Conservation (phyloP, 2,888 invertebrate species). For the Caenorhabditis afra region DNA sequence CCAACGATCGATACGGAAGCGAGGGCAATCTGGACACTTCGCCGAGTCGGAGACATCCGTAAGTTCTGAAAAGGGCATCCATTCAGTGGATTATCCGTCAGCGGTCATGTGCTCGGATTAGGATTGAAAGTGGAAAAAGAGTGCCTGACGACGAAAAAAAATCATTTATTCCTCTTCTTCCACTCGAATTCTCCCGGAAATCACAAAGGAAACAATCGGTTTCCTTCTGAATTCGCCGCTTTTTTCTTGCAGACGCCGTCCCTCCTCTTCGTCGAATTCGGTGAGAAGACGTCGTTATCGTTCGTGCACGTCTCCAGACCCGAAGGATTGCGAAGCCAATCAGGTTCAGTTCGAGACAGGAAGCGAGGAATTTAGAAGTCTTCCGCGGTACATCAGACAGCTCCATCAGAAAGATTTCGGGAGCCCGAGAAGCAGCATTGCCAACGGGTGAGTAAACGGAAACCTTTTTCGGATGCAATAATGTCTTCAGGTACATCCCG, state of each 20-base stretch:
- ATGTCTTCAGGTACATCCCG: constrained; percentile 35
- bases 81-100: constrained; percentile 11
- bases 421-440: constrained; percentile 38
- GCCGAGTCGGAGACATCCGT: constrained; percentile 44
- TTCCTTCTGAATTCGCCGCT: background rate
- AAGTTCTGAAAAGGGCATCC: constrained; percentile 10
- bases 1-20: constrained; percentile 37
- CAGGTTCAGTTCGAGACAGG: background rate
- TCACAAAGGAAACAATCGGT: too few relatives aligned
- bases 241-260: constrained; percentile 32
- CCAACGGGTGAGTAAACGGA: constrained; percentile 29
- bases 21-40: constrained; percentile 49
- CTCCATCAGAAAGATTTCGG: constrained; percentile 33
- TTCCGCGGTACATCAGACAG: constrained; percentile 54
- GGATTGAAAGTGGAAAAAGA: constrained; percentile 7
- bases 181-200: background rate
- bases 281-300: constrained; percentile 60
- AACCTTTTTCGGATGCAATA: background rate
- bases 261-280: constrained; percentile 29
- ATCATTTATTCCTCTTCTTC: background rate
- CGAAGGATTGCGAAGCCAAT: constrained; percentile 1
- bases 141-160: background rate
- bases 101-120: constrained; percentile 3
- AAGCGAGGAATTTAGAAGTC: constrained; percentile 47
- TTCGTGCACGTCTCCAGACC: constrained; percentile 54